Conservation (phyloP, 1,140 invertebrate genomes). For the Pseudomyrmex gracilis region DNA sequence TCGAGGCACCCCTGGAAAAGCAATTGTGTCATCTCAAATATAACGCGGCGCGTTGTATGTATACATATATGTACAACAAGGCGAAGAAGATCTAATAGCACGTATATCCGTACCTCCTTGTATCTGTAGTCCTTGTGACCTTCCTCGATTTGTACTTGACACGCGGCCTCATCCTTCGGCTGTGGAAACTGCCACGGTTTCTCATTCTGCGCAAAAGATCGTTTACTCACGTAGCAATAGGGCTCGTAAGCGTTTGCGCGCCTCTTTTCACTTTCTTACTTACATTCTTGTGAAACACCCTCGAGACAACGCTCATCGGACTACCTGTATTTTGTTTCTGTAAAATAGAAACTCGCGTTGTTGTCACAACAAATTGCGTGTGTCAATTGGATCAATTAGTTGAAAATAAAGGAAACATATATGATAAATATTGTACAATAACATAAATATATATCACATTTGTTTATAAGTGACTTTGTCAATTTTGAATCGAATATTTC, state of each 20-base stretch:
- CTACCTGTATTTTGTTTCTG: conserved; percentile 83
- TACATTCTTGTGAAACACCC: conserved; percentile 82
- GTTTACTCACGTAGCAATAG: background rate
- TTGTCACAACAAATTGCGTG: conserved; percentile 9
- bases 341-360: conserved; percentile 47
- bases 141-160: conserved; percentile 77
- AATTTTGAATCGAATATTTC: too few species aligned
- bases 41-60: background rate
- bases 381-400: too few species aligned
- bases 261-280: conserved; percentile 66
- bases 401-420: too few species aligned
- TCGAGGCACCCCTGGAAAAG: conserved; percentile 79
- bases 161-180: conserved; percentile 81
- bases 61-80: too few species aligned
- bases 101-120: conserved; percentile 75
- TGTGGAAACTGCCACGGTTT: conserved; percentile 84
- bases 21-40: background rate
- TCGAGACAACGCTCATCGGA: conserved; percentile 83
- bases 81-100: too few species aligned
- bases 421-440: too few species aligned
- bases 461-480: too few species aligned
- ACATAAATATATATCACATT: too few species aligned
- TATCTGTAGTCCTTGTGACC: conserved; percentile 78
- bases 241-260: background rate
- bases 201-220: conserved; percentile 76